Evolutionary conservation across 2,888 invertebrate genomes (phyloP).

Genomic region (Callinectes sapidus): DNA sequence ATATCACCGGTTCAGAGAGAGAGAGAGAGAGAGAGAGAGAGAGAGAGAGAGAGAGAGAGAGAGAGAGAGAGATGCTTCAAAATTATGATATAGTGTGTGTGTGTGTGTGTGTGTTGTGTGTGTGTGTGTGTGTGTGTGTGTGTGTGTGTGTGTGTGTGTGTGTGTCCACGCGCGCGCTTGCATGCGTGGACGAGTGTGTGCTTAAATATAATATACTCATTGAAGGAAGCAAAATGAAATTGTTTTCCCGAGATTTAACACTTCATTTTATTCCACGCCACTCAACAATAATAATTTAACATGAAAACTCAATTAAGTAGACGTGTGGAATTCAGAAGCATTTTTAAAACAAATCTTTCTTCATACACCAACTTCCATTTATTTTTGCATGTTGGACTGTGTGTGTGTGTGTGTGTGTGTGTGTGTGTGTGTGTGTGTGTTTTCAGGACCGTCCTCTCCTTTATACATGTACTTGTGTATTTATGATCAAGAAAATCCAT

Average conservation of each 20-base stretch:
- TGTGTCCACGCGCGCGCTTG: neutral
- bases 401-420: neutral
- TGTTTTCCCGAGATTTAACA: neutral
- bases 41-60: neutral
- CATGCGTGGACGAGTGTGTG: neutral
- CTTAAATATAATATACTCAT: neutral
- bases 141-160: neutral
- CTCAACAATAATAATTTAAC: neutral
- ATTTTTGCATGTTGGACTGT: neutral
- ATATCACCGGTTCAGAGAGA: too few relatives aligned
- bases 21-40: neutral
- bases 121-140: constrained; percentile 27
- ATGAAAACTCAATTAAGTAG: neutral
- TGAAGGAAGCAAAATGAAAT: neutral
- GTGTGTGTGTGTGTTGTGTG: neutral
- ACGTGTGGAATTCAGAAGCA: neutral
- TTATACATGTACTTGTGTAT: neutral
- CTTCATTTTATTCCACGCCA: neutral
- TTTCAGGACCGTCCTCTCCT: neutral
- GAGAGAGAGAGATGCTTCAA: neutral
- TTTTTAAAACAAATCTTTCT: neutral
- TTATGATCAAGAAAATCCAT: neutral
- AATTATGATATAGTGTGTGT: neutral
- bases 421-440: constrained; percentile 6
- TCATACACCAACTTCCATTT: neutral